Evolutionary conservation across 2,888 invertebrate genomes (phyloP), one percentile per base, ranked within the genome.

Genomic region (Pasiphila rectangulata): DNA sequence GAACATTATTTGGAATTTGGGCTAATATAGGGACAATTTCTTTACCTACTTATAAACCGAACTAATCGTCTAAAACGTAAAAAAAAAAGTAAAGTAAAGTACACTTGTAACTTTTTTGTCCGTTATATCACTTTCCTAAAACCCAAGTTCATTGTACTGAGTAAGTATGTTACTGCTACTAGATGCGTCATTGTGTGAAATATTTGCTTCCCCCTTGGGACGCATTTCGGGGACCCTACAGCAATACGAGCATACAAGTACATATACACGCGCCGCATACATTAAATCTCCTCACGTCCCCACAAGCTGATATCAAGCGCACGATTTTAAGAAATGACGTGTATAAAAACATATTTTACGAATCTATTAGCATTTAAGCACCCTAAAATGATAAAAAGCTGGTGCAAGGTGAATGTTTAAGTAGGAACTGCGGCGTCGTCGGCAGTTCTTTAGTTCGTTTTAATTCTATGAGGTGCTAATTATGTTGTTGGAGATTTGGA

Each of bases 291-390:
- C 58, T 62, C 83, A 78, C 83, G 81, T 73, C 48, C 59, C 49
- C 61, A 64, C 65, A 80, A 78, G 81, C 79, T 82, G 76, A 79
- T 82, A 82, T 54, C 75, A 70, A 69, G 64, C 62, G 69, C 76
- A 79, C 79, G 77, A 73, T 76, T 81, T 80, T 77, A 75, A 77
- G 75, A 77, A 78, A 73, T 70, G 69, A 75, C 69, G 74, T 77
- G 74, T 75, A 72, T 71, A 72, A 76, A 71, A 74, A 74, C 69
- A 75, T 69, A 68, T 78, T 77, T 70, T 65, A 69, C 51, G 56
- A 63, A 65, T 60, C 63, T 64, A 75, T 75, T 75, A 75, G 62
- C 67, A 68, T 68, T 70, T 71, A 56, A 54, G 59, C 61, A 56
- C 61, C 62, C 52, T 67, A 68, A 74, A 72, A 77, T 77, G 74